Conservation (phyloP, 2,113 vertebrate species). For the Misgurnus mizolepis region DNA sequence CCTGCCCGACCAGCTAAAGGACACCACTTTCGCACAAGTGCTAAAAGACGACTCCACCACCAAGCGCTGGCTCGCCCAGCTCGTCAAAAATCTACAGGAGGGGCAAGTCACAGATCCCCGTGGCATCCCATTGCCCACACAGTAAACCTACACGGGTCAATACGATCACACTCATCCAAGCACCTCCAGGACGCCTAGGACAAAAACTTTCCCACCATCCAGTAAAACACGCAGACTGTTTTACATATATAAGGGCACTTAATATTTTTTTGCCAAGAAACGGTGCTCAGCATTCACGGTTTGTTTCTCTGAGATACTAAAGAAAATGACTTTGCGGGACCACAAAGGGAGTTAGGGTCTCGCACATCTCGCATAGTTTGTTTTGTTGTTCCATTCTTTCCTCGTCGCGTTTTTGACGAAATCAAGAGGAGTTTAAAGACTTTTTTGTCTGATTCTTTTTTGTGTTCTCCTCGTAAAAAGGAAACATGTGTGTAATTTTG, state of each 20-base stretch:
- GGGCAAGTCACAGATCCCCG: constrained; percentile 94
- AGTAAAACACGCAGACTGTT: constrained; percentile 29
- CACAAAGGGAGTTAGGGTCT: constrained; percentile 2
- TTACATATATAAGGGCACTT: constrained; percentile 47
- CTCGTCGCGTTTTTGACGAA: neutral
- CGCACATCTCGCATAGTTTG: neutral
- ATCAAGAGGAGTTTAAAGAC: constrained; percentile 1
- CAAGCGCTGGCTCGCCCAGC: constrained; percentile 97
- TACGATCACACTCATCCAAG: neutral
- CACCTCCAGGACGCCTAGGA: constrained; percentile 1
- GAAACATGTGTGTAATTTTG: constrained; percentile 1
- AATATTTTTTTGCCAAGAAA: constrained; percentile 44
- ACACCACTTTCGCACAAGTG: constrained; percentile 96
- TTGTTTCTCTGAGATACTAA: constrained; percentile 5
- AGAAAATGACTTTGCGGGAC: constrained; percentile 27
- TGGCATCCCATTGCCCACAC: constrained; percentile 91
- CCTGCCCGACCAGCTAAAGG: constrained; percentile 98
- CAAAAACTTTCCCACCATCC: neutral
- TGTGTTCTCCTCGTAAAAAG: neutral
- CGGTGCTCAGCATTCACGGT: constrained; percentile 38
- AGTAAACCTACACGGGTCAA: constrained; percentile 67
- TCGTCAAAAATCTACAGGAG: constrained; percentile 98
- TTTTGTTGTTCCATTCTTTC: neutral
- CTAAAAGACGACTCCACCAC: constrained; percentile 99
- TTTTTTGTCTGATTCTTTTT: neutral